Base-by-base conservation (phyloP, 2,888 invertebrate species). In the Cylloceria caligata region DNA sequence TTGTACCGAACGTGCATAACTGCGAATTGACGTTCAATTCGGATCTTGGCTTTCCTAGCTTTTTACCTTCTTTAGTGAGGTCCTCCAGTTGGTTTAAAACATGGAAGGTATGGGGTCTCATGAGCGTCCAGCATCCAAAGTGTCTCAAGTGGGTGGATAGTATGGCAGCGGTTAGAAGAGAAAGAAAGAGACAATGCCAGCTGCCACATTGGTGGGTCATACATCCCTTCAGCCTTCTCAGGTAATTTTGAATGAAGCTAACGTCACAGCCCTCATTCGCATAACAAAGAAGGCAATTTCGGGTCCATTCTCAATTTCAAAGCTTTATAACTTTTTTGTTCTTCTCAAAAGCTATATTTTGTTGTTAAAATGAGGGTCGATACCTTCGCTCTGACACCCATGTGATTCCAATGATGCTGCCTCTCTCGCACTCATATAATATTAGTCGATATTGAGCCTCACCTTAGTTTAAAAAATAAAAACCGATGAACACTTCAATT, bases 201-300 rank as follows among this genome's bases (percentile, higher is more conserved):
- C 60, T 81, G 13, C 78, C 82, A 47, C 65, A 88, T 55, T 88
- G 84, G 86, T 92, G 91, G 91, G 88, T 91, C 52, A 84, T 92
- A 78, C 92, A 92, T 86, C 92, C 92, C 1, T 91, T 90, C 49
- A 92, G 92, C 74, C 78, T 77, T 7, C 42, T 81, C 69, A 87
- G 88, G 89, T 88, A 19, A 55, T 73, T 69, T 21, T 21, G 1
- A 0, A 1, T 30, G 7, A 57, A 57, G 1, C 4, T 30, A 6
- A 57, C n/a, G 11, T 27, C 49, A 19, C 47, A 49, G 4, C 6
- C 1, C 16, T 52, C 27, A 21, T 49, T 49, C 2, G 0, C 19
- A 49, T 21, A 2, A 21, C 19, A 24, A 13, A 24, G 21, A 24
- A 49, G 21, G 9, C 21, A 21, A 6, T 24, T 49, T 24, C 6